Base-by-base conservation (phyloP, 2,797 vertebrate species). In the Sebastes goodei region DNA sequence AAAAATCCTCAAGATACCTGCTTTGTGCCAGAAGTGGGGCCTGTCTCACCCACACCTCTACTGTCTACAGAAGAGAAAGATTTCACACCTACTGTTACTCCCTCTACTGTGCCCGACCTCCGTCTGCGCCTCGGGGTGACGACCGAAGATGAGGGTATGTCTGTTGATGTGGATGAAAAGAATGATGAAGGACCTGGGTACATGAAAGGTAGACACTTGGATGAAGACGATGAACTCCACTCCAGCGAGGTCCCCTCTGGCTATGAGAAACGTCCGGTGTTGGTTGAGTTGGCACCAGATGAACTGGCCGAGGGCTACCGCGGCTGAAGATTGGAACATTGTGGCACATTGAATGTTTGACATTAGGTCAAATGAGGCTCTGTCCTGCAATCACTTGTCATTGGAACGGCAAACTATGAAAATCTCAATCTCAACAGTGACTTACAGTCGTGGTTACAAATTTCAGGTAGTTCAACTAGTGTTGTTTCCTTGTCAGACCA, bases 1-100 rank as follows among this genome's bases (percentile, higher is more conserved):
- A 0, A 0, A 0, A 0, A 0, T 1, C 0, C 0, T 30, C 1
- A 0, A 0, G 80, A 83, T 1, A 0, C 0, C 0, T 0, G 42
- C 7, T 0, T 0, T 2, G 15, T 59, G 27, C 1, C 14, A 0
- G 1, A 0, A 9, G 27, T 78, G 52, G 32, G 15, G 20, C 38
- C 62, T 1, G 0, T 2, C 7, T 83, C 86, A 0, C 87, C 90
- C 11, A 64, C 52, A 1, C 71, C 53, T 29, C 67, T 85, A 0
- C 30, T 70, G 7, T 0, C 0, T 0, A 0, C 6, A 2, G 66
- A 56, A 2, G 4, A 32, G 5, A 1, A 15, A 1, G 2, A n/a
- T 1, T 0, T 4, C 5, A 3, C 10, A 0, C 0, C 4, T 1
- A 0, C 0, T 1, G 0, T 0, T 1, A 4, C 1, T 0, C 6